A percentile compares a stretch with the other conserved stretches of the same genome.
These are phyloP conservation scores for Petrocephalus sullivani DNA, from an alignment of 2,797 vertebrate species.

Conservation along the genomic window DNA sequence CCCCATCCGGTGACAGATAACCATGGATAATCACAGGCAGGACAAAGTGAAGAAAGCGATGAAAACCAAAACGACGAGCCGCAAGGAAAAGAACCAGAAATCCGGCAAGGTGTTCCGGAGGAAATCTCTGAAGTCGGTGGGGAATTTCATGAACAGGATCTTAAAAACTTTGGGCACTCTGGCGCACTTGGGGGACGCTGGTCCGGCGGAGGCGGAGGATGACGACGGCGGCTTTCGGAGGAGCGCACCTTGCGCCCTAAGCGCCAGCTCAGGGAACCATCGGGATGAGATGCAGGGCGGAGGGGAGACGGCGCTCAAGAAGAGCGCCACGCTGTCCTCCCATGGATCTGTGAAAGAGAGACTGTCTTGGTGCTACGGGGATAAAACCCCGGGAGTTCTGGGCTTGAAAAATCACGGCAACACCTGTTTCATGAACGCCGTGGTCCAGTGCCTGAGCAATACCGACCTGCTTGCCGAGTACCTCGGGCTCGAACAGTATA, in stretches of 20 bases:
- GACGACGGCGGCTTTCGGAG: constrained; percentile 75
- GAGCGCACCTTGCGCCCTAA: constrained; percentile 57
- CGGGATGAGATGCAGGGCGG: constrained; percentile 44
- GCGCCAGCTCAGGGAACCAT: constrained; percentile 45
- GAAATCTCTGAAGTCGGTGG: constrained; percentile 65
- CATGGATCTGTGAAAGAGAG: constrained; percentile 53
- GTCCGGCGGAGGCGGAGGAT: constrained; percentile 56
- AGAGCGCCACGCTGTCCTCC: constrained; percentile 39
- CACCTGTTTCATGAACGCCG: constrained; percentile 92
- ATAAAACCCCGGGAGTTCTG: constrained; percentile 73
- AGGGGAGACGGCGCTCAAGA: constrained; percentile 39
- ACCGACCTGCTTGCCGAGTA: constrained; percentile 84
- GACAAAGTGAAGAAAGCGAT: constrained; percentile 51
- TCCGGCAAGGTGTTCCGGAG: constrained; percentile 58
- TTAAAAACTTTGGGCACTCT: constrained; percentile 73
- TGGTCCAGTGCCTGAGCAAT: constrained; percentile 90
- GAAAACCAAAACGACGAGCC: constrained; percentile 52
- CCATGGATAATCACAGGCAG: constrained; percentile 60
- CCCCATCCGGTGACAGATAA: constrained; percentile 34
- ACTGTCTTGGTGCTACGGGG: constrained; percentile 55
- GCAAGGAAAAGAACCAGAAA: constrained; percentile 59
- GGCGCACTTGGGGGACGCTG: constrained; percentile 58
- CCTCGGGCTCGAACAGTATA: constrained; percentile 74
- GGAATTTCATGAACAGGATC: constrained; percentile 67
- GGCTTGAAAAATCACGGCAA: constrained; percentile 90